Base-by-base conservation (phyloP, 1,140 invertebrate genomes). In the Drosophila subpulchrella region DNA sequence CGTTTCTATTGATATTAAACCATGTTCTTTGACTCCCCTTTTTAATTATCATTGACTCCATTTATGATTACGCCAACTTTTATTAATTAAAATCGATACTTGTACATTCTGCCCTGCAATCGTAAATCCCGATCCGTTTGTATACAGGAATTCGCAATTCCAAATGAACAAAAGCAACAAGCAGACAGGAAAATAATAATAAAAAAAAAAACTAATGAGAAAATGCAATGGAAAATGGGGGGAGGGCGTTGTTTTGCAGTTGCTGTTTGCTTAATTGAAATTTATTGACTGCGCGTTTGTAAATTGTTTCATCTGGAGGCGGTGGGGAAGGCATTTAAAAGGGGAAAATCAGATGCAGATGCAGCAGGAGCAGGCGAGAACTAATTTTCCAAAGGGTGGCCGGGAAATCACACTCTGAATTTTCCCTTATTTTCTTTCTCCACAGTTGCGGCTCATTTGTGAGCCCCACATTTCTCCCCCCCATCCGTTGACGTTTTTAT, bases 271-370 rank as follows among this genome's bases (percentile, higher is more conserved):
- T 54, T 85, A 85, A 85, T 85, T 85, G 78, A 85, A 85, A 85
- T 85, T 86, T 85, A 85, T 85, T 80, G 68, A 85, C 71, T 85
- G 81, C 73, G 56, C 55, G 70, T 66, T 57, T 59, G 76, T 74
- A 17, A 67, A 67, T 80, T 72, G 58, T 59, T 57, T 51, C 42
- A 67, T 44, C 42, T 46, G 34, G 3, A 15, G 41, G 30, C 56
- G 56, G 17, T n/a, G 38, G 30, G 41, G 2, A 13, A 4, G 24
- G 24, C 10, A 34, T 27, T 15, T n/a, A 46, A 47, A 27, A 15
- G 39, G 17, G 53, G 39, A 36, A 24, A 10, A 12, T 10, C 55
- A 46, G 42, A 20, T 57, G 59, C 60, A 62, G 42, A 20, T 36
- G 41, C 12, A 6, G 41, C 27, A 46, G 41, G 13, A 17, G 24